Conservation (phyloP, 1,140 invertebrate species). For the Streblospio benedicti region DNA sequence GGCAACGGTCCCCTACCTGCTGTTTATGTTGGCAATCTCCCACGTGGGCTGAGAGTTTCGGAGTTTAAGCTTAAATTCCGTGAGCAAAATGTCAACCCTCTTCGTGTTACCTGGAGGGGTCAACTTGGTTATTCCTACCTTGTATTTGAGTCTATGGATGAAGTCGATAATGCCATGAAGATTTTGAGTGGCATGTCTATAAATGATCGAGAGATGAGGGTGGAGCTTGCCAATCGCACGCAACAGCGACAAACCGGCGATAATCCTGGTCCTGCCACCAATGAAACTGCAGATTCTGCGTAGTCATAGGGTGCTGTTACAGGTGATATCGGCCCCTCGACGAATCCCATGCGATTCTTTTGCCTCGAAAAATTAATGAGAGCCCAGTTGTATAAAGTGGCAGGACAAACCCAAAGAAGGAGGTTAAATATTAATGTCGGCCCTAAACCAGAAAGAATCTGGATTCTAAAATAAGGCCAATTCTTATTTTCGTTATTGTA, state of each 20-base stretch:
- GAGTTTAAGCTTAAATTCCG: conserved; percentile 33
- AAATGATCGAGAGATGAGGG: conserved; percentile 29
- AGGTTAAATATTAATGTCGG: too few species aligned
- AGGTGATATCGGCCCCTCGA: too few species aligned
- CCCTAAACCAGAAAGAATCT: too few species aligned
- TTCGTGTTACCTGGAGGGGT: conserved; percentile 36
- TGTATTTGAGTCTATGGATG: conserved; percentile 28
- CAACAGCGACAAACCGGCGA: neutral
- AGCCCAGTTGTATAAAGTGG: too few species aligned
- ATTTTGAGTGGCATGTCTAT: conserved; percentile 27
- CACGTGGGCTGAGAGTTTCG: conserved; percentile 30
- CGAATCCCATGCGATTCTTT: too few species aligned
- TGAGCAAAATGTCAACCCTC: conserved; percentile 30
- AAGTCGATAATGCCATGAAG: conserved; percentile 27
- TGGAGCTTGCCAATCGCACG: conserved; percentile 27
- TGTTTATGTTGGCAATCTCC: conserved; percentile 34
- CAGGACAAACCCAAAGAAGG: too few species aligned
- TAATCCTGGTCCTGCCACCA: neutral
- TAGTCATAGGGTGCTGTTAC: too few species aligned
- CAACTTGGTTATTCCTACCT: conserved; percentile 33
- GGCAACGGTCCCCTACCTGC: too few species aligned
- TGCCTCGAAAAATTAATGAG: too few species aligned
- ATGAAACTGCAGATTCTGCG: neutral
- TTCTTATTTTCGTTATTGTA: too few species aligned
- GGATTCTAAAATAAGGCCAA: too few species aligned